A percentile compares a stretch with the other conserved stretches of the same genome.
Evolutionary conservation across 2,888 invertebrate genomes (phyloP).

Genomic region (Caenorhabditis becei): DNA sequence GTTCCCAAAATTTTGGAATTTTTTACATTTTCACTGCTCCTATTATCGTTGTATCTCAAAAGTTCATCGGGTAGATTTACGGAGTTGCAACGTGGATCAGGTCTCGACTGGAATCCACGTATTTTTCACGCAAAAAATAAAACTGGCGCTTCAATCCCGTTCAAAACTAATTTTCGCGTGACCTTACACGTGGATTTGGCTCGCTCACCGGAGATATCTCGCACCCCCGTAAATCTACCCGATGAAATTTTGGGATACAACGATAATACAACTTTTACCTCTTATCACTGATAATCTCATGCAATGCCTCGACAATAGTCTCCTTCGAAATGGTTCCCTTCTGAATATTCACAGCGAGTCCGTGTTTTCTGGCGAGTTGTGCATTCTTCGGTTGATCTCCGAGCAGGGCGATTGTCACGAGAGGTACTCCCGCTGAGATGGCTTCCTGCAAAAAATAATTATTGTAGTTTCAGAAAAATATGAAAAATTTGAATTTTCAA

Average conservation of each 20-base stretch:
- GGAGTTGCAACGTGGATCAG: too few relatives aligned
- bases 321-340: slow-evolving; percentile 55
- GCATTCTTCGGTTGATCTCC: slow-evolving; percentile 73
- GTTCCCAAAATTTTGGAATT: not conserved
- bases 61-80: too few relatives aligned
- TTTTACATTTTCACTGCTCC: too few relatives aligned
- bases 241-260: too few relatives aligned
- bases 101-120: too few relatives aligned
- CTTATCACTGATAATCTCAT: slow-evolving; percentile 34
- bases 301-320: slow-evolving; percentile 41
- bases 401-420: slow-evolving; percentile 71
- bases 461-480: not conserved
- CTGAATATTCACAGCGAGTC: slow-evolving; percentile 56
- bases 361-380: slow-evolving; percentile 70
- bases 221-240: too few relatives aligned
- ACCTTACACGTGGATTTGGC: too few relatives aligned
- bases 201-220: too few relatives aligned
- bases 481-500: not conserved
- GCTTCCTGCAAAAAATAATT: slow-evolving; percentile 62
- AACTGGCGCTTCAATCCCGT: too few relatives aligned
- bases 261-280: slow-evolving; percentile 18
- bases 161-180: too few relatives aligned
- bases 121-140: too few relatives aligned
- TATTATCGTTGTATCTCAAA: too few relatives aligned
- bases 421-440: slow-evolving; percentile 67